Conservation (phyloP, 2,113 vertebrate species). For the Sterna hirundo region DNA sequence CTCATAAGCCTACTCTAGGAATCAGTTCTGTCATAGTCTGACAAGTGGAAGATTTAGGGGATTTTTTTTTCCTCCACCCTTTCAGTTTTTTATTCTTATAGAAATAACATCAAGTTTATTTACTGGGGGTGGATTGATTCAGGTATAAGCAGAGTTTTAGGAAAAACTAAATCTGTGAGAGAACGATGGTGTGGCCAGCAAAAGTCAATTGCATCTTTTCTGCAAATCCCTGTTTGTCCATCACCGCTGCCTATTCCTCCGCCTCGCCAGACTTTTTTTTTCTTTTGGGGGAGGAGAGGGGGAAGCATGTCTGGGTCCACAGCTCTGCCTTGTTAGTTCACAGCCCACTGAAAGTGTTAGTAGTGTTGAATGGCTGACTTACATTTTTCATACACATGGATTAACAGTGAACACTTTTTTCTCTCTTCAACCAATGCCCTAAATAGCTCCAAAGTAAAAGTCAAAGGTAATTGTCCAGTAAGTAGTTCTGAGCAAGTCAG, state of each 20-base stretch:
- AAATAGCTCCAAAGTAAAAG: not conserved
- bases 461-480: not conserved
- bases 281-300: too few species aligned
- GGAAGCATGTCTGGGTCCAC: accelerated
- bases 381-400: accelerated
- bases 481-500: not conserved
- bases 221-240: not conserved
- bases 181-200: not conserved
- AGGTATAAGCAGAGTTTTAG: not conserved
- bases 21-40: not conserved
- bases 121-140: not conserved
- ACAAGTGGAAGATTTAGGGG: not conserved
- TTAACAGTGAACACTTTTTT: not conserved
- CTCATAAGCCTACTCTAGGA: not conserved
- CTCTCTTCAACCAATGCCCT: not conserved
- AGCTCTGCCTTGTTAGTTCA: not conserved
- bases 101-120: not conserved
- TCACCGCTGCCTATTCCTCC: not conserved
- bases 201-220: not conserved
- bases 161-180: not conserved
- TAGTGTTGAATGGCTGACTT: not conserved
- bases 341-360: not conserved
- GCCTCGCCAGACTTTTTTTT: not conserved
- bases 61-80: not conserved
- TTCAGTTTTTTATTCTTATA: not conserved